Base-by-base conservation (phyloP, 2,113 vertebrate genomes). In the Girardinichthys multiradiatus region DNA sequence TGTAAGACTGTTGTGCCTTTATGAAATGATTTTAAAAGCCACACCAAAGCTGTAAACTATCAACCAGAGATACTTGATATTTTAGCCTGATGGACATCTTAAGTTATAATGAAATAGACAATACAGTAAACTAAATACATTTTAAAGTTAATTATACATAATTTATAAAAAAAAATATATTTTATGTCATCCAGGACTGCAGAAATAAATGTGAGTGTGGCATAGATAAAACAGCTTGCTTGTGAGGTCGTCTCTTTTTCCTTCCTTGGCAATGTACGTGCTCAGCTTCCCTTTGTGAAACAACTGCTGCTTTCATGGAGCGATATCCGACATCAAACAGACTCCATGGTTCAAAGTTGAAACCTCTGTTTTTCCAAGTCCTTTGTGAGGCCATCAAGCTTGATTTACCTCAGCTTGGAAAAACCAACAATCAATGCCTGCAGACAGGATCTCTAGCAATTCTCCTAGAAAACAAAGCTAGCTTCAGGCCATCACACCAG, bases 251-350 rank as follows among this genome's bases (percentile, higher is more conserved):
- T 74, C 28, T 80, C 57, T 62, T 71, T 79, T 81, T 78, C 62
- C 74, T 21, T 12, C 61, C 48, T 54, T 57, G 61, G 58, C 51
- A 27, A 26, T 10, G 14, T 14, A 68, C 64, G 45, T 82, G 72
- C 74, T 90, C 54, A 33, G 29, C 76, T 77, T 79, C 69, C 72
- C 48, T 29, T 64, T 59, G 45, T 73, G 68, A 80, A 81, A 72
- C 83, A 27, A 69, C 57, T 15, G 28, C 68, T 17, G 74, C 74
- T 77, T 75, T 83, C 71, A 45, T 62, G 66, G 24, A 73, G 21
- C 8, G 27, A 75, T 42, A 67, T 81, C 81, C 26, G 0, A 69
- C 29, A 64, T 70, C 85, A 84, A 79, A 89, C 72, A 48, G 68
- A 79, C 67, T 81, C 68, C 66, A 81, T 72, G 59, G 69, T 45